Conservation (phyloP, 2,113 vertebrate species). For the Chloropsis hardwickii region DNA sequence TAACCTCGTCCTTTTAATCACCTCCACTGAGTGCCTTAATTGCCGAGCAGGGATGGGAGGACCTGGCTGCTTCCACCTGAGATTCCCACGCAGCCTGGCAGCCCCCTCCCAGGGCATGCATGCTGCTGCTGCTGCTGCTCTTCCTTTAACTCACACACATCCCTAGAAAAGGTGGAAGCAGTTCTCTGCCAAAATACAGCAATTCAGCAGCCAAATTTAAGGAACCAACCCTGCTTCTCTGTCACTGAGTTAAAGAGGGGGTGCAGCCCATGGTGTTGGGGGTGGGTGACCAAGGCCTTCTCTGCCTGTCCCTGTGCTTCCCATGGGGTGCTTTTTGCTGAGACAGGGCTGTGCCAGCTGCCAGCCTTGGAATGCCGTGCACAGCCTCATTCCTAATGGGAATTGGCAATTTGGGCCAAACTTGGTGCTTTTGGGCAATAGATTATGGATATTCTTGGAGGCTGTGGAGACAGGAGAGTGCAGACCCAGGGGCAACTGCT, state of each 20-base stretch:
- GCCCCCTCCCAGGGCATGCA: neutral
- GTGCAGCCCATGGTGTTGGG: neutral
- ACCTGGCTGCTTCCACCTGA: neutral
- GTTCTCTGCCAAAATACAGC: neutral
- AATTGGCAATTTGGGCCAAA: neutral
- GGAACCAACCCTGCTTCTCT: neutral
- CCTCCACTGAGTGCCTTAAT: neutral
- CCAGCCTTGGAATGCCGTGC: neutral
- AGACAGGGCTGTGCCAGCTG: neutral
- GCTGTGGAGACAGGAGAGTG: neutral
- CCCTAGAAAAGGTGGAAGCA: neutral
- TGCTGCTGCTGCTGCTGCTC: neutral
- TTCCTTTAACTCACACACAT: neutral
- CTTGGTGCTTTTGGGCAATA: neutral
- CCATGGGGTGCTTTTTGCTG: neutral
- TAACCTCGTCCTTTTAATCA: neutral
- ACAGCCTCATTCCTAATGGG: neutral
- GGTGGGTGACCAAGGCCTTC: neutral
- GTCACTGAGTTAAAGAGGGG: neutral
- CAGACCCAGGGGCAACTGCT: neutral
- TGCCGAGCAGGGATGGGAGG: slow-evolving; percentile 4
- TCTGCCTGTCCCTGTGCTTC: neutral
- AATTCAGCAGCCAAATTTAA: neutral
- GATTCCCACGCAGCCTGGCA: neutral
- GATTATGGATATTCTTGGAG: neutral